Evolutionary conservation across 2,113 vertebrate genomes (phyloP).

Genomic region (Ammodytes marinus): DNA sequence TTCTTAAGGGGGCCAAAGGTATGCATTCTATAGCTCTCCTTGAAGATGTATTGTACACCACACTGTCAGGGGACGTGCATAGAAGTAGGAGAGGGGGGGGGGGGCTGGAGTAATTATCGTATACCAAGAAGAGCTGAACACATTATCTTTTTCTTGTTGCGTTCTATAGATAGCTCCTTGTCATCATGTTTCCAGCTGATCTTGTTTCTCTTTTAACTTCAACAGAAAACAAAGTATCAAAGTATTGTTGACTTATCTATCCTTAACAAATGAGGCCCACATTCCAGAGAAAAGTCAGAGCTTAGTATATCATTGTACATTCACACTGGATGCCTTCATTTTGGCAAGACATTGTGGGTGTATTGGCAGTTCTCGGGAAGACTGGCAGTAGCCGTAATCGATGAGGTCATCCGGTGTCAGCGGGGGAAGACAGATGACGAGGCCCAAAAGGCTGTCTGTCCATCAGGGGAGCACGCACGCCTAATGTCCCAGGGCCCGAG

Average conservation of each 20-base stretch:
- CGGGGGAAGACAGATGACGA: slow-evolving; percentile 65
- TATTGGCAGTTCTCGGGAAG: slow-evolving; percentile 80
- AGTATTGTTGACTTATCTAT: slow-evolving; percentile 65
- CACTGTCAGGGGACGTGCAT: slow-evolving; percentile 40
- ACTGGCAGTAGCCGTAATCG: slow-evolving; percentile 80
- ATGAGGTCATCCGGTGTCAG: slow-evolving; percentile 76
- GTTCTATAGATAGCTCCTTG: slow-evolving; percentile 55
- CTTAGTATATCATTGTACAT: slow-evolving; percentile 54
- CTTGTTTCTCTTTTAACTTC: slow-evolving; percentile 56
- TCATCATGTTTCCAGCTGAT: slow-evolving; percentile 64
- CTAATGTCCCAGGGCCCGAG: slow-evolving; percentile 29
- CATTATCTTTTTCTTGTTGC: slow-evolving; percentile 14
- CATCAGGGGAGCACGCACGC: slow-evolving; percentile 63
- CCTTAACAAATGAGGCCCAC: slow-evolving; percentile 56
- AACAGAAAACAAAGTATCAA: slow-evolving; percentile 49
- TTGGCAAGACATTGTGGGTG: slow-evolving; percentile 51
- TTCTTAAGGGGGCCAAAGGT: slow-evolving; percentile 10
- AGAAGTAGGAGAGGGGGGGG: slow-evolving; percentile 18
- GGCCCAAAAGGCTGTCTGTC: slow-evolving; percentile 66
- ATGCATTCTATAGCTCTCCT: slow-evolving; percentile 37
- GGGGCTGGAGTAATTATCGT: slow-evolving; percentile 64
- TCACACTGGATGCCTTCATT: slow-evolving; percentile 76
- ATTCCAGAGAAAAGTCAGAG: slow-evolving; percentile 39
- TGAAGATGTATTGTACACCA: slow-evolving; percentile 40
- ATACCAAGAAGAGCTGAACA: slow-evolving; percentile 48